Conservation (phyloP, 2,888 invertebrate species). For the Galerucella nymphaeae region DNA sequence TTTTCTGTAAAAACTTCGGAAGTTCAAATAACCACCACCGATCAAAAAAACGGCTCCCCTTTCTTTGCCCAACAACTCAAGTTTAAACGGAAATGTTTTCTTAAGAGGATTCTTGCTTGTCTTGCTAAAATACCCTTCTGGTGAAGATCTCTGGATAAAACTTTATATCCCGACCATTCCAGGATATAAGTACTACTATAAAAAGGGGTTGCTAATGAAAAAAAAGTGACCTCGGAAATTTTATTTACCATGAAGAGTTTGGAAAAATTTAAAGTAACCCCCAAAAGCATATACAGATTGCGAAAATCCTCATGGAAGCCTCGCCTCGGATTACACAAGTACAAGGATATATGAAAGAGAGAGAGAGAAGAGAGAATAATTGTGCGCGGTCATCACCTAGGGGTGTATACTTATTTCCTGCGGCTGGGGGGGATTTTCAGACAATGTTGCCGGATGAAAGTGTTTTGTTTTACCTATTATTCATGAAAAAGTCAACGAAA, state of each 20-base stretch:
- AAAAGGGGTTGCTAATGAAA: not conserved
- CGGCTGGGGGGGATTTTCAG: too few relatives aligned
- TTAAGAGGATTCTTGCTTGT: conserved; percentile 17
- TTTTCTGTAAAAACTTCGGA: conserved; percentile 6
- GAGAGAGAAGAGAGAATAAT: too few relatives aligned
- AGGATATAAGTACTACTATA: not conserved
- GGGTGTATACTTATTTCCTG: too few relatives aligned
- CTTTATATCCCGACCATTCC: conserved; percentile 23
- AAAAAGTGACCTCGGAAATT: not conserved
- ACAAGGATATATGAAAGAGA: too few relatives aligned
- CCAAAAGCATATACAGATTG: too few relatives aligned
- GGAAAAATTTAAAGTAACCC: not conserved
- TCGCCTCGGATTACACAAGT: too few relatives aligned
- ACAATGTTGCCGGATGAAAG: too few relatives aligned
- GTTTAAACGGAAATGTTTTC: conserved; percentile 14
- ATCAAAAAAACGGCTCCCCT: conserved; percentile 9
- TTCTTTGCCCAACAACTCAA: conserved; percentile 5
- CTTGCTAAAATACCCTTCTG: conserved; percentile 5
- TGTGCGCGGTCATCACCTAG: too few relatives aligned
- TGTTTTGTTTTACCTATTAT: too few relatives aligned
- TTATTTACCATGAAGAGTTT: not conserved
- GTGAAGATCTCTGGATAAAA: conserved; percentile 4
- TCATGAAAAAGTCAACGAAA: too few relatives aligned
- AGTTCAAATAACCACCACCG: not conserved
- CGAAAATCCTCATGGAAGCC: too few relatives aligned